Evolutionary conservation across 2,888 invertebrate species (phyloP).

Genomic region (Hypomecis atomaria): DNA sequence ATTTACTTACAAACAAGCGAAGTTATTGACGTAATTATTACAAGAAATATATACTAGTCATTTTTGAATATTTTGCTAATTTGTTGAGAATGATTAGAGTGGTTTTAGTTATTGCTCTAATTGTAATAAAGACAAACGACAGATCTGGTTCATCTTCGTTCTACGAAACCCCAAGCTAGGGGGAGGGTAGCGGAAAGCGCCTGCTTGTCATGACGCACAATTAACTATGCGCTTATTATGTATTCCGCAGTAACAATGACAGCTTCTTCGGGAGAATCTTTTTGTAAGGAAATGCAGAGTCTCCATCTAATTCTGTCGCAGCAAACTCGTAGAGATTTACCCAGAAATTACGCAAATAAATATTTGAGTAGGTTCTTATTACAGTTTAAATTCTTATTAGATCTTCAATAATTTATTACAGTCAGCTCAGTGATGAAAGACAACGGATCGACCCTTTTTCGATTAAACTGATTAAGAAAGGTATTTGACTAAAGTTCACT

Average conservation of each 20-base stretch:
- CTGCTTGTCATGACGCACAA: constrained; percentile 31
- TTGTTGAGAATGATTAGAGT: no score
- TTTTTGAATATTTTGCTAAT: no score
- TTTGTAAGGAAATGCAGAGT: constrained; percentile 5
- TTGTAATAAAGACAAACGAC: not conserved
- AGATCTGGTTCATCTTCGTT: constrained; percentile 4
- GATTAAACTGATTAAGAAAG: no score
- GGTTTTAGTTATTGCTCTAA: no score
- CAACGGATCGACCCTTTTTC: no score
- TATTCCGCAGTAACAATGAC: constrained; percentile 25
- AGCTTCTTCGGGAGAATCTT: constrained; percentile 12
- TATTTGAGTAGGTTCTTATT: not conserved
- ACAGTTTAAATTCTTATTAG: not conserved
- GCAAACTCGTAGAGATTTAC: not conserved
- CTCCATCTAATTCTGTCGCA: not conserved
- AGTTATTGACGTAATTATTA: not conserved
- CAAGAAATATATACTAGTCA: no score
- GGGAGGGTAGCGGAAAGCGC: constrained; percentile 1
- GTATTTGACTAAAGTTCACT: no score
- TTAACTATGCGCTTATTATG: constrained; percentile 33
- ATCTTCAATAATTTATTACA: no score
- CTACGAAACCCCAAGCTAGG: not conserved
- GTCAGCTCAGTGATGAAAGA: no score
- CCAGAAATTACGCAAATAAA: not conserved
- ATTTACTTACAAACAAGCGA: not conserved